Evolutionary conservation across 2,797 vertebrate species (phyloP).

Genomic region (Pagetopsis macropterus): DNA sequence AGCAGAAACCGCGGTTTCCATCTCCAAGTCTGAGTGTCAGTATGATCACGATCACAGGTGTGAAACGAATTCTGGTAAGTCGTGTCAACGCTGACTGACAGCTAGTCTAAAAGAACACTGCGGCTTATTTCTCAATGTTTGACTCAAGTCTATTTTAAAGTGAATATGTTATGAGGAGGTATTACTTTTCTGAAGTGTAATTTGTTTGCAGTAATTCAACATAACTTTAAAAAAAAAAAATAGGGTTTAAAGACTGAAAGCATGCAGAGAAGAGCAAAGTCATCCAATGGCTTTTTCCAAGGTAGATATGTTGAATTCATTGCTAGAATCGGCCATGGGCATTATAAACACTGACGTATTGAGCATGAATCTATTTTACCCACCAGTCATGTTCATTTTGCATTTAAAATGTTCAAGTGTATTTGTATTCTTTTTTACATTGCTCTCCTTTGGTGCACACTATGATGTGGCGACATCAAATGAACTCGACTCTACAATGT

Average conservation of each 20-base stretch:
- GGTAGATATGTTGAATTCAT: background rate
- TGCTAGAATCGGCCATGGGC: background rate
- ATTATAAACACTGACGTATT: background rate
- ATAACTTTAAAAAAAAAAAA: background rate
- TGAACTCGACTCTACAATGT: fast-evolving
- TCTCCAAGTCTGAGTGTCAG: background rate
- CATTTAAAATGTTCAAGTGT: background rate
- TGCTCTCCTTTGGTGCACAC: background rate
- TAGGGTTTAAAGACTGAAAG: background rate
- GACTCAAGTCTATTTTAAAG: background rate
- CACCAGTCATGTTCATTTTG: background rate
- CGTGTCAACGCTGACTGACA: background rate
- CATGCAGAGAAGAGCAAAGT: background rate
- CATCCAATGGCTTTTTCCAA: background rate
- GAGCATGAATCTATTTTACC: background rate
- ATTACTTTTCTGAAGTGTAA: background rate
- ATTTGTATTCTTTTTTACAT: background rate
- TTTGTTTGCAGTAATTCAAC: background rate
- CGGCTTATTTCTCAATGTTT: background rate
- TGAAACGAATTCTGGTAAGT: background rate
- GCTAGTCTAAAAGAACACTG: background rate
- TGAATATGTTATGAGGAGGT: background rate
- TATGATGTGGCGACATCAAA: background rate
- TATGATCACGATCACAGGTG: background rate
- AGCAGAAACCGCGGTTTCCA: background rate